Base-by-base conservation (phyloP, 1,140 invertebrate species). In the Episyrphus balteatus region DNA sequence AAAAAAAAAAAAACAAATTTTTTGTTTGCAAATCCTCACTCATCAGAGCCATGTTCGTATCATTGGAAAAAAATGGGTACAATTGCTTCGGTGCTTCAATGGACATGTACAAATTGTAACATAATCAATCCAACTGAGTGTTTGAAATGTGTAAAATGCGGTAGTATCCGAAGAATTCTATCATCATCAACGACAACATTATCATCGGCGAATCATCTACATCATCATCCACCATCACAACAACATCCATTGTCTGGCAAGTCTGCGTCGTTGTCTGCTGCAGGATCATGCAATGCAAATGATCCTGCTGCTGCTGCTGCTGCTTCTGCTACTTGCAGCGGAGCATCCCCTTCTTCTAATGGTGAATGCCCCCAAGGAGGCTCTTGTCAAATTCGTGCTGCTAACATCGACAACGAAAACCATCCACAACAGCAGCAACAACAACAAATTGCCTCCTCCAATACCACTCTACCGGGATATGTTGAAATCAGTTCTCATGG, bases 1-100 rank as follows among this genome's bases (percentile, higher is more conserved):
- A 26, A 8, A 26, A 26, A 8, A 26, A 26, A 26, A 26, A 26
- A 26, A 26, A 5, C 21, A 26, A 26, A 26, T 5, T 5, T 26
- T 26, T 26, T 26, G 21, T 26, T 26, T 26, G 21, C 21, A 26
- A 26, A 26, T 5, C 8, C 21, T 5, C 21, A n/a, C n/a, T n/a
- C n/a, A n/a, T 26, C 40, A 44, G 42, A 44, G 42, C 42, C 19
- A 44, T 44, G 42, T 44, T 44, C 21, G 10, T 44, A 44, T 30
- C 13, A 3, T 26, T 8, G 14, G 31, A 26, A 49, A 38, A 51
- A 51, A 56, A 88, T 88, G 86, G 86, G 86, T 71, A 86, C 86
- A 62, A 88, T 89, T 73, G 86, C 85, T 74, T 89, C 86, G 62
- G 84, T 88, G 71, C 77, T 88, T 62, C 86, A 90, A 73, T 92